phyloP scores from a whole-genome alignment of 2,888 invertebrate species.

The Dascillus cervinus region DNA sequence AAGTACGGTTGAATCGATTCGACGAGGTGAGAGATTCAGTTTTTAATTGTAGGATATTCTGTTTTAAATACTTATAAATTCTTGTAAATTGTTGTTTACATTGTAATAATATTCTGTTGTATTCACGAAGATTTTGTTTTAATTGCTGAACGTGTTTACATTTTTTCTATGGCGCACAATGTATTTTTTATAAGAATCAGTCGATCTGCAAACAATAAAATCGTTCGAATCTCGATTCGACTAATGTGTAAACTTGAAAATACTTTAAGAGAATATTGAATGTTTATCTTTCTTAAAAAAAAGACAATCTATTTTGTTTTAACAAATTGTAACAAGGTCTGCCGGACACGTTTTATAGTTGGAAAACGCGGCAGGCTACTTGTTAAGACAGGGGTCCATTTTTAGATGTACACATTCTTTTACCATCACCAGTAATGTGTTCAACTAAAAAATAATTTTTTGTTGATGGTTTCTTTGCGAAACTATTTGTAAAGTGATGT shows the following conservation, averaged over 20 bases:
- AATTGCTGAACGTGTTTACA: conserved; percentile 9
- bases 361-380: conserved; percentile 6
- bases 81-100: conserved; percentile 7
- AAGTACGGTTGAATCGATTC: conserved; percentile 13
- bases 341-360: conserved; percentile 5
- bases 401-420: conserved; percentile 26
- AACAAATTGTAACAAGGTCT: conserved; percentile 8
- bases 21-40: conserved; percentile 26
- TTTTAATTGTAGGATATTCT: conserved; percentile 19
- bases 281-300: too few species aligned
- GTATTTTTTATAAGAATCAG: conserved; percentile 8
- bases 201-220: too few species aligned
- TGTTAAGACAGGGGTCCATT: conserved; percentile 25
- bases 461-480: too few species aligned
- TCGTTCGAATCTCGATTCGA: too few species aligned
- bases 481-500: too few species aligned
- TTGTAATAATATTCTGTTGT: conserved; percentile 3
- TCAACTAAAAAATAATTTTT: conserved; percentile 21
- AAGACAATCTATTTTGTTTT: conserved; percentile 25
- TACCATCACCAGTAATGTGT: conserved; percentile 22
- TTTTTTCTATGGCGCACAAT: conserved; percentile 8
- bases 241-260: too few species aligned
- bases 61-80: conserved; percentile 8
- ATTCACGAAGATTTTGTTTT: too few species aligned
- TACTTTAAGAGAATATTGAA: too few species aligned